A percentile compares a stretch with the other conserved stretches of the same genome.
Evolutionary conservation across 2,888 invertebrate species (phyloP).

Genomic region (Chloroclysta siterata): DNA sequence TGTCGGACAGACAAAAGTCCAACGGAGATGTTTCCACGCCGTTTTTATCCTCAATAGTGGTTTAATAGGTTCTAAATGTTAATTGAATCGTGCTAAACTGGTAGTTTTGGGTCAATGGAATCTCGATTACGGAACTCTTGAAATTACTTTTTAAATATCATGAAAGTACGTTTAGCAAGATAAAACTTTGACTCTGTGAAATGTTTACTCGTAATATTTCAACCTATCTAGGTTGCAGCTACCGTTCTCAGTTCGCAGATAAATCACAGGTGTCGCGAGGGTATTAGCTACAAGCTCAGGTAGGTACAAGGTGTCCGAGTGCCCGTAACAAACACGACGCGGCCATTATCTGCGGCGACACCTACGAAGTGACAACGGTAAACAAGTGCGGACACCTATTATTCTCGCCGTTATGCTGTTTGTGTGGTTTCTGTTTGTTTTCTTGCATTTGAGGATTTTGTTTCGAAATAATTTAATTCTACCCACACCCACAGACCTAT

Average conservation of each 20-base stretch:
- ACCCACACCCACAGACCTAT: too few species aligned
- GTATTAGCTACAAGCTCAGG: conserved; percentile 40
- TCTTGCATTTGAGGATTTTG: conserved; percentile 10
- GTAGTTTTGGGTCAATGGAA: conserved; percentile 8
- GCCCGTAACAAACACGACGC: conserved; percentile 45
- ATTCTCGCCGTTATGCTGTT: conserved; percentile 28
- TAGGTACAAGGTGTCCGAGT: conserved; percentile 39
- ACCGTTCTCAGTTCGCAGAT: conserved; percentile 39
- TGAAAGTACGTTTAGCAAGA: conserved; percentile 11
- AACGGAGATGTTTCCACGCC: conserved; percentile 29
- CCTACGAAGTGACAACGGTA: conserved; percentile 30
- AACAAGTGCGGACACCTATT: conserved; percentile 34
- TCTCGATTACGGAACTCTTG: conserved; percentile 1
- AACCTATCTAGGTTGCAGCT: conserved; percentile 28
- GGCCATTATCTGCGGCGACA: conserved; percentile 32
- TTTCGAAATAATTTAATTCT: not conserved
- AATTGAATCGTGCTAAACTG: conserved; percentile 35
- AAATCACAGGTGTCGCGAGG: conserved; percentile 48
- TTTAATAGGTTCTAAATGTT: conserved; percentile 38
- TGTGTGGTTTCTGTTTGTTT: conserved; percentile 5
- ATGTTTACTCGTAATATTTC: conserved; percentile 14
- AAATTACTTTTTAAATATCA: conserved; percentile 5
- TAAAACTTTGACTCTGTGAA: conserved; percentile 8
- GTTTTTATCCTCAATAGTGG: conserved; percentile 34
- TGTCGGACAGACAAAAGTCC: conserved; percentile 51